Evolutionary conservation across 1,140 invertebrate genomes (phyloP).

Genomic region (Nomia melanderi): DNA sequence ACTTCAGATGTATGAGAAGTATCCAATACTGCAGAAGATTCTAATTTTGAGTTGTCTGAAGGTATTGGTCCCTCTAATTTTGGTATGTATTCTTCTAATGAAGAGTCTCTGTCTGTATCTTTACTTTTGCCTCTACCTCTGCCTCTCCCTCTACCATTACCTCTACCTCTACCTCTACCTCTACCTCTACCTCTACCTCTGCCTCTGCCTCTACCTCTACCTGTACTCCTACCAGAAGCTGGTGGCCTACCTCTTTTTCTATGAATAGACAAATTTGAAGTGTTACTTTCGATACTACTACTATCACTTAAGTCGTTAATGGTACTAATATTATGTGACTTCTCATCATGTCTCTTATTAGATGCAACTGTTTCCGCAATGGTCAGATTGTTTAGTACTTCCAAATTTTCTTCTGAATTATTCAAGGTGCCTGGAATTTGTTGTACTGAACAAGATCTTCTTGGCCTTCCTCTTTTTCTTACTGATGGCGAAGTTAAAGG

Average conservation of each 20-base stretch:
- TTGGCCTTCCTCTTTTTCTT: conserved; percentile 61
- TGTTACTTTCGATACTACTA: conserved; percentile 23
- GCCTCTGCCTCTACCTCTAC: conserved; percentile 30
- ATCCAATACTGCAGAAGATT: neutral
- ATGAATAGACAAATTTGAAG: neutral
- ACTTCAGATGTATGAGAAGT: neutral
- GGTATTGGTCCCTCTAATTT: conserved; percentile 16
- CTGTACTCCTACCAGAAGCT: too few species aligned
- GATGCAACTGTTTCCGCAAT: conserved; percentile 1
- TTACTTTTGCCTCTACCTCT: conserved; percentile 29
- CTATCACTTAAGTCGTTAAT: conserved; percentile 38
- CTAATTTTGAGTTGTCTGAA: conserved; percentile 9
- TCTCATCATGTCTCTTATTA: conserved; percentile 15
- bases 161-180: too few species aligned
- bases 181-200: too few species aligned
- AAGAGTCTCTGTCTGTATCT: conserved; percentile 16
- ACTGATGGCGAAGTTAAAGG: neutral
- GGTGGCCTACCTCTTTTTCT: conserved; percentile 14
- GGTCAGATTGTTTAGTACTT: neutral
- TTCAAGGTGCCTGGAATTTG: neutral
- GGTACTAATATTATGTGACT: conserved; percentile 27
- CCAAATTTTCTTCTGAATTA: neutral
- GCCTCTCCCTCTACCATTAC: too few species aligned
- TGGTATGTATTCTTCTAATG: conserved; percentile 42
- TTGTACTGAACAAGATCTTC: conserved; percentile 12